These are phyloP conservation scores for Struthidea cinerea DNA, from an alignment of 2,113 vertebrate genomes.

Conservation along the genomic window DNA sequence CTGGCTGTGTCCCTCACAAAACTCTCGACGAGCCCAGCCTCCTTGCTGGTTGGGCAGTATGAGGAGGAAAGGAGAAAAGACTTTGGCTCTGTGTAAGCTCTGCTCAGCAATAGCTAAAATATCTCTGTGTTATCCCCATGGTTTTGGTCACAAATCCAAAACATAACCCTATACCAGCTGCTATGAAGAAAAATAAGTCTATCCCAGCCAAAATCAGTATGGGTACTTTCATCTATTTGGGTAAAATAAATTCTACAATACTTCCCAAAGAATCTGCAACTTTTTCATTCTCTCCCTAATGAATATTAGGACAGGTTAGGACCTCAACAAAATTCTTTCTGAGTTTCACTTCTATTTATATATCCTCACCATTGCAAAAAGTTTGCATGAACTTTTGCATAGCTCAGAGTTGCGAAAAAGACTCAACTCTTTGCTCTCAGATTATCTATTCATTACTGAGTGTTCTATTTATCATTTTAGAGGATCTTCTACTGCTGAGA, in stretches of 20 bases:
- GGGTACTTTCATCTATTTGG: not conserved
- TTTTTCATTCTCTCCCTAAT: not conserved
- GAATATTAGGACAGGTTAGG: not conserved
- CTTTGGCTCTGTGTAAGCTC: not conserved
- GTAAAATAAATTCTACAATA: not conserved
- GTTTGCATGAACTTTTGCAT: not conserved
- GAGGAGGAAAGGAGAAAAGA: not conserved
- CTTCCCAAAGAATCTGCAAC: not conserved
- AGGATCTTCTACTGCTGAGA: not conserved
- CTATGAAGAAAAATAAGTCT: not conserved
- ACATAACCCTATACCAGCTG: not conserved
- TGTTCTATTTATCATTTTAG: not conserved
- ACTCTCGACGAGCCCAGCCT: fast-evolving
- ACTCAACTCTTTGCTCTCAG: not conserved
- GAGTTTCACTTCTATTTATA: not conserved
- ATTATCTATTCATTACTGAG: not conserved
- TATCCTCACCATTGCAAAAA: not conserved
- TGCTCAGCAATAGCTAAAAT: not conserved
- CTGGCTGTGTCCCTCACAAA: fast-evolving
- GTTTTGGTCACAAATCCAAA: not conserved
- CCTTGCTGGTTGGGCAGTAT: fast-evolving
- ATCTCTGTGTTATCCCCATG: not conserved
- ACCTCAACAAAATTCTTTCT: not conserved
- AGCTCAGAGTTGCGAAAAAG: not conserved
- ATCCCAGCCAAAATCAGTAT: not conserved